phyloP scores from a whole-genome alignment of 2,113 vertebrate species.

The Sakesphorus luctuosus region DNA sequence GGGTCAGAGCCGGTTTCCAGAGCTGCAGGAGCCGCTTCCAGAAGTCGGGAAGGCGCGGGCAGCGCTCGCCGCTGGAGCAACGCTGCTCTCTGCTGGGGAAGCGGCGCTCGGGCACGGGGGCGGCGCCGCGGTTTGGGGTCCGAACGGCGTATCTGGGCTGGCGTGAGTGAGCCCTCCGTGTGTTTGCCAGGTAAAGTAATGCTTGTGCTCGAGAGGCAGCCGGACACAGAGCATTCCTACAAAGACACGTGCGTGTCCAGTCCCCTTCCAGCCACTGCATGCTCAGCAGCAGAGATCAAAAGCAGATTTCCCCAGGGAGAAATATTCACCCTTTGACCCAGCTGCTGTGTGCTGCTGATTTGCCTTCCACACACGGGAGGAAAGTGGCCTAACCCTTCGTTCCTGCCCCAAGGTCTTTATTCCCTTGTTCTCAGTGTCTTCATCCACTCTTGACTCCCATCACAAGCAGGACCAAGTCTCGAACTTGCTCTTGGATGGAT shows the following conservation, averaged over 20 bases:
- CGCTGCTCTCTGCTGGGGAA: background rate
- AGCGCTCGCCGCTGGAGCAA: background rate
- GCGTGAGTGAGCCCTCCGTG: rapidly evolving
- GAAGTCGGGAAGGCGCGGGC: background rate
- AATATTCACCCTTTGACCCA: background rate
- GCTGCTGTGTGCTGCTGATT: background rate
- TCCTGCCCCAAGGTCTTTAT: background rate
- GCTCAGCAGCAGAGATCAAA: background rate
- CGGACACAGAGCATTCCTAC: rapidly evolving
- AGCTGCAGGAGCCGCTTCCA: background rate
- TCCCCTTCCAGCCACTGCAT: rapidly evolving
- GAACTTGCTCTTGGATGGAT: background rate
- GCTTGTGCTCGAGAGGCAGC: rapidly evolving
- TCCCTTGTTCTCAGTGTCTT: background rate
- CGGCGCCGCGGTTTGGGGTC: background rate
- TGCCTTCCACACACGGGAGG: background rate
- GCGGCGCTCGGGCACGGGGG: background rate
- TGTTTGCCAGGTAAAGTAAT: rapidly evolving
- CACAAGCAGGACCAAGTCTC: background rate
- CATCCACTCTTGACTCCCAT: background rate
- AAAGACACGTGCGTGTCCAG: rapidly evolving
- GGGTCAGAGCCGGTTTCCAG: background rate
- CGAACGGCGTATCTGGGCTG: rapidly evolving
- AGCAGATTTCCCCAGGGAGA: rapidly evolving
- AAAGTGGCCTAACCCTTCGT: too few species aligned